phyloP scores from a whole-genome alignment of 2,113 vertebrate genomes.

The Cichladusa arquata region DNA sequence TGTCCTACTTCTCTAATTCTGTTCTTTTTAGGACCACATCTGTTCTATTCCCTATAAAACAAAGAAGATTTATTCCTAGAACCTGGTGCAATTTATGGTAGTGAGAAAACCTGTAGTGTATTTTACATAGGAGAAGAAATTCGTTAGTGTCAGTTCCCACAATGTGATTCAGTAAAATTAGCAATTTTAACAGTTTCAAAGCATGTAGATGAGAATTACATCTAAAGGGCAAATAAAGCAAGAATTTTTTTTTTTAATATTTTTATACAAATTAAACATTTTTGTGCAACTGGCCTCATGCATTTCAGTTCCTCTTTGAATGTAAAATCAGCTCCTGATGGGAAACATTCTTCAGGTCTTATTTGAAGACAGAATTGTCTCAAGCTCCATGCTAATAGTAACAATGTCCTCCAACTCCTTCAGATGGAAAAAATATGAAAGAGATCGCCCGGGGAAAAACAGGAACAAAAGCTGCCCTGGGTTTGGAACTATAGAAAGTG shows the following conservation, averaged over 20 bases:
- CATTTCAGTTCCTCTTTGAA: not conserved
- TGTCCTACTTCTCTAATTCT: not conserved
- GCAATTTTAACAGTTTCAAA: not conserved
- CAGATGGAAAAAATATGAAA: not conserved
- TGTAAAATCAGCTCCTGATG: not conserved
- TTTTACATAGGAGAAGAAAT: not conserved
- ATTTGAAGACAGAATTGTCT: not conserved
- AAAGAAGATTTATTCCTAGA: not conserved
- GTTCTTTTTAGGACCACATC: not conserved
- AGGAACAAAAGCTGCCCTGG: not conserved
- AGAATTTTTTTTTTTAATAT: not conserved
- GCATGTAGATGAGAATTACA: not conserved
- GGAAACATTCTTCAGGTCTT: not conserved
- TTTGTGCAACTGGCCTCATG: not conserved
- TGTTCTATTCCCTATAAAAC: not conserved
- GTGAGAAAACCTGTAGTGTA: not conserved
- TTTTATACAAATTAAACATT: not conserved
- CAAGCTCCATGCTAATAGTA: not conserved
- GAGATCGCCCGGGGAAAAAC: not conserved
- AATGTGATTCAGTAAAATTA: not conserved
- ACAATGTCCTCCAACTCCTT: not conserved
- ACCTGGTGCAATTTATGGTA: not conserved
- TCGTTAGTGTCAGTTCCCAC: not conserved
- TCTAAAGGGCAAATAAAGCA: not conserved
- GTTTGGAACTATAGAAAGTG: not conserved